These are phyloP conservation scores for Anarsia innoxiella DNA, from an alignment of 2,888 invertebrate genomes.

Conservation along the genomic window DNA sequence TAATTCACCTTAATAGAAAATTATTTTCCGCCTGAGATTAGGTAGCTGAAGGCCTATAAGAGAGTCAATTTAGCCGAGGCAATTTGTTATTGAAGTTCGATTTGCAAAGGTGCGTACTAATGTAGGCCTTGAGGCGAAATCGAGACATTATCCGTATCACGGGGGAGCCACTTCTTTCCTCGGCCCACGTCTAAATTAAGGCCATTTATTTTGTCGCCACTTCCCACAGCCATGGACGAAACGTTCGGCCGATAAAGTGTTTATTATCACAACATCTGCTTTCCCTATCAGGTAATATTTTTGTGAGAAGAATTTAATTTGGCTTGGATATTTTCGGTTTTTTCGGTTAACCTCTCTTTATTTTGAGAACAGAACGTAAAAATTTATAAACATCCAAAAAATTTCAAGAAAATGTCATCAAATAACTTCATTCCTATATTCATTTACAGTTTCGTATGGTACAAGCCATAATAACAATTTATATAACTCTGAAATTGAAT, in stretches of 20 bases:
- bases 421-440: too few species aligned
- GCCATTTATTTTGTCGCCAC: slow-evolving; percentile 37
- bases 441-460: too few species aligned
- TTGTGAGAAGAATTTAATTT: slow-evolving; percentile 21
- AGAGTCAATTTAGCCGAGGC: slow-evolving; percentile 6
- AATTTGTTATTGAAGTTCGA: slow-evolving; percentile 13
- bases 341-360: background rate
- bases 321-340: slow-evolving; percentile 13
- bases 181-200: slow-evolving; percentile 37
- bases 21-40: slow-evolving; percentile 4
- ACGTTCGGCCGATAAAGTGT: slow-evolving; percentile 28
- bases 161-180: slow-evolving; percentile 28
- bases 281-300: slow-evolving; percentile 22
- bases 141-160: slow-evolving; percentile 29
- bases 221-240: slow-evolving; percentile 21
- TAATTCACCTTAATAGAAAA: too few species aligned
- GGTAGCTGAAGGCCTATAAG: too few species aligned
- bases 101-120: slow-evolving; percentile 12
- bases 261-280: slow-evolving; percentile 32
- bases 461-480: too few species aligned
- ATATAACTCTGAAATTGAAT: too few species aligned
- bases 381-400: background rate
- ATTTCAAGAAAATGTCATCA: background rate
- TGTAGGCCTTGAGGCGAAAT: slow-evolving; percentile 21
- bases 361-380: too few species aligned